phyloP scores from a whole-genome alignment of 2,888 invertebrate genomes.

The Troides oblongomaculatus region DNA sequence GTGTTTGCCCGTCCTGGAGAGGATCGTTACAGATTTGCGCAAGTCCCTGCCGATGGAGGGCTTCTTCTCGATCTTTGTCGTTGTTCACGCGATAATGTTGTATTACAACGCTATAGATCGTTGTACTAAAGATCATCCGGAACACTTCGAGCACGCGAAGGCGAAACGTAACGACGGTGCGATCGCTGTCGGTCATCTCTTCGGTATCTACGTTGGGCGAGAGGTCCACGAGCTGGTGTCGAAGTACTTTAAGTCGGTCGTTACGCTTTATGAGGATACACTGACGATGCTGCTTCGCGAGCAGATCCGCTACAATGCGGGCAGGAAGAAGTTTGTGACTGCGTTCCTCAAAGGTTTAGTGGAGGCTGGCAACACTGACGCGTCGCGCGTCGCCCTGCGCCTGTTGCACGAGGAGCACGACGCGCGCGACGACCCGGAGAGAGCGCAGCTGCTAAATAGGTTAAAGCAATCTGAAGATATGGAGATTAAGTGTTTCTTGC shows the following conservation, averaged over 20 bases:
- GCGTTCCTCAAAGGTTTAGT: constrained; percentile 36
- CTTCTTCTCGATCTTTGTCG: constrained; percentile 44
- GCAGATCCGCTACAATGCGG: constrained; percentile 31
- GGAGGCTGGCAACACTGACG: constrained; percentile 30
- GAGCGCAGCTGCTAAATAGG: constrained; percentile 30
- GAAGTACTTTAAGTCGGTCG: constrained; percentile 49
- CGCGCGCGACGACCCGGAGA: constrained; percentile 10
- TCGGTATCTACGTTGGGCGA: constrained; percentile 47
- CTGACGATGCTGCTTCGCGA: constrained; percentile 39
- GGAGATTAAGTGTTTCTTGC: constrained; percentile 36
- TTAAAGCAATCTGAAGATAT: constrained; percentile 32
- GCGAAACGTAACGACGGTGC: constrained; percentile 41
- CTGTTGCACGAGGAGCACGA: constrained; percentile 26
- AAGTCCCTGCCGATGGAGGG: constrained; percentile 46
- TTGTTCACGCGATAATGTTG: constrained; percentile 52
- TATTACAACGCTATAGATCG: constrained; percentile 52
- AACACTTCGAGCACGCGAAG: constrained; percentile 41
- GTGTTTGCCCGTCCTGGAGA: constrained; percentile 48
- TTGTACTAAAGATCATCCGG: constrained; percentile 41
- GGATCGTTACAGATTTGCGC: constrained; percentile 42
- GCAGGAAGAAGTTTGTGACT: constrained; percentile 28
- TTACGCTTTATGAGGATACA: constrained; percentile 42
- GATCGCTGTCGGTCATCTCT: constrained; percentile 46
- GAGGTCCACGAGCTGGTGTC: constrained; percentile 44
- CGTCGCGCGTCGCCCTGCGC: constrained; percentile 35